phyloP scores from a whole-genome alignment of 2,888 invertebrate genomes.

The Heliconius ethilla region DNA sequence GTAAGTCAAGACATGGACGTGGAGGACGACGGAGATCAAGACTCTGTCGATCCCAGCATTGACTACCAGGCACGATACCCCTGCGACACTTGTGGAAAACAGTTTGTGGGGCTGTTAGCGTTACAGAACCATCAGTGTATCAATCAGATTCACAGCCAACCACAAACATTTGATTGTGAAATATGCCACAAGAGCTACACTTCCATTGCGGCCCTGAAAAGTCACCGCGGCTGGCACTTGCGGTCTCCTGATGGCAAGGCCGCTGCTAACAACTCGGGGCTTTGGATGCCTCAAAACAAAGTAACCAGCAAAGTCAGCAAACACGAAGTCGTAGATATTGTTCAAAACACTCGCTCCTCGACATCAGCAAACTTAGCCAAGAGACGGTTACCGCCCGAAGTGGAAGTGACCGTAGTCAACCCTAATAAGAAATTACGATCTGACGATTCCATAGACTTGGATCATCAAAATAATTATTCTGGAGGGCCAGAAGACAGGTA shows the following conservation, averaged over 20 bases:
- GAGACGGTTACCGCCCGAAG: conserved; percentile 75
- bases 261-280: conserved; percentile 76
- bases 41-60: conserved; percentile 65
- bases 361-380: conserved; percentile 60
- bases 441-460: conserved; percentile 72
- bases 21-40: conserved; percentile 71
- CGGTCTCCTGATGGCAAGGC: conserved; percentile 82
- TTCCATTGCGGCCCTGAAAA: conserved; percentile 84
- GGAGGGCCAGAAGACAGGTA: conserved; percentile 75
- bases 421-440: conserved; percentile 77
- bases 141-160: conserved; percentile 63
- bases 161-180: conserved; percentile 82
- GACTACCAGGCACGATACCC: conserved; percentile 79
- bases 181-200: conserved; percentile 85
- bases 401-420: conserved; percentile 78
- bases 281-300: conserved; percentile 81
- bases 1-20: conserved; percentile 60
- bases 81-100: conserved; percentile 81
- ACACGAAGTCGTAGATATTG: conserved; percentile 72
- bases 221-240: conserved; percentile 86
- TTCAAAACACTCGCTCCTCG: conserved; percentile 60
- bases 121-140: conserved; percentile 81
- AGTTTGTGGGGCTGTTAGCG: conserved; percentile 78
- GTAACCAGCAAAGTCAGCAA: conserved; percentile 79
- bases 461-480: conserved; percentile 69